These are phyloP conservation scores for Spatulosminthurus flaviceps DNA, from an alignment of 2,888 invertebrate genomes.

Conservation along the genomic window DNA sequence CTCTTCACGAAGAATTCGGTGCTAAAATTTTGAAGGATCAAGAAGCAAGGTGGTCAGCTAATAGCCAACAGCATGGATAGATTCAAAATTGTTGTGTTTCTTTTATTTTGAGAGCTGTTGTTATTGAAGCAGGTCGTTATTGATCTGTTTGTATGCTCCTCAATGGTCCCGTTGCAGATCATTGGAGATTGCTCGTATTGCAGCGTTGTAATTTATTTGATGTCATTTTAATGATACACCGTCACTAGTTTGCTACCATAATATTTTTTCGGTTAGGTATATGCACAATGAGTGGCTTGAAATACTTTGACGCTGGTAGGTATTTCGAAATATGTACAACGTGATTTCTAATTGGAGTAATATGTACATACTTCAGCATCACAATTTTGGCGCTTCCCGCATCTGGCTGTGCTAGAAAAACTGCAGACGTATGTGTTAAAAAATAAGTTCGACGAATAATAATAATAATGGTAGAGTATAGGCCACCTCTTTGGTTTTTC, in stretches of 20 bases:
- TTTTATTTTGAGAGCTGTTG: neutral
- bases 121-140: neutral
- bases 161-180: neutral
- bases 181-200: neutral
- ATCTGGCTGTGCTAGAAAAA: conserved; percentile 10
- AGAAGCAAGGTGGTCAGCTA: conserved; percentile 51
- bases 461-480: too few relatives aligned
- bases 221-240: neutral
- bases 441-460: too few relatives aligned
- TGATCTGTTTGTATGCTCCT: neutral
- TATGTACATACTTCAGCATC: neutral
- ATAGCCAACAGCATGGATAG: neutral
- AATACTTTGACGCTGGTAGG: neutral
- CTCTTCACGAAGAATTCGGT: conserved; percentile 60
- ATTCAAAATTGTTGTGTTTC: neutral
- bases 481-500: too few relatives aligned
- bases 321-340: neutral
- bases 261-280: neutral
- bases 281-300: neutral
- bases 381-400: neutral
- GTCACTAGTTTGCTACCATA: too few relatives aligned
- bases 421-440: neutral
- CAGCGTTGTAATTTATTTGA: neutral
- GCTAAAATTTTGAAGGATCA: conserved; percentile 59
- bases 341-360: neutral